A percentile compares a stretch with the other conserved stretches of the same genome.
phyloP scores from a whole-genome alignment of 2,113 vertebrate genomes.

The Onychorhynchus coronatus region DNA sequence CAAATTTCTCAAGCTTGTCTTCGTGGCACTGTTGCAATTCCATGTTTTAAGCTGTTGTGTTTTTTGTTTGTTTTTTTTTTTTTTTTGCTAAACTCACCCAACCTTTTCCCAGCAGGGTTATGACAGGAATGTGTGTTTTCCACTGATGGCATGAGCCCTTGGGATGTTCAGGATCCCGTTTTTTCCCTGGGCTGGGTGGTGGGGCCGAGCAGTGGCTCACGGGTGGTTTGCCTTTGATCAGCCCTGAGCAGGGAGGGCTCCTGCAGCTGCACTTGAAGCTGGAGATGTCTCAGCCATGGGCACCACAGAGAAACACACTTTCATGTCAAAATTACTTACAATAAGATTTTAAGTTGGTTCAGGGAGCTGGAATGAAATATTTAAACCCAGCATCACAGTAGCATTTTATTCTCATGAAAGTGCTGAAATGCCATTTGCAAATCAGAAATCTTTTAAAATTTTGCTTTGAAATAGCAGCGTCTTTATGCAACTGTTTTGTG shows the following conservation, averaged over 20 bases:
- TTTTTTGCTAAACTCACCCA: background rate
- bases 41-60: background rate
- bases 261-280: slow-evolving; percentile 7
- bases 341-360: slow-evolving; percentile 54
- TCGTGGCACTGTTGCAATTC: background rate
- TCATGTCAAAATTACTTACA: slow-evolving; percentile 3
- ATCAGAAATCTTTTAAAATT: background rate
- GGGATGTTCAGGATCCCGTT: background rate
- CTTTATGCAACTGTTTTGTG: background rate
- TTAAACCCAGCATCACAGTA: slow-evolving; percentile 20
- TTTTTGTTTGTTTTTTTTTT: background rate
- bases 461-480: background rate
- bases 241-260: background rate
- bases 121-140: background rate
- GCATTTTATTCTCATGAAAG: slow-evolving; percentile 45
- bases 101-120: background rate
- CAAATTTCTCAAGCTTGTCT: background rate
- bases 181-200: background rate
- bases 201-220: background rate
- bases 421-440: slow-evolving; percentile 37
- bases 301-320: background rate
- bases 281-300: background rate
- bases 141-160: background rate
- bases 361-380: slow-evolving; percentile 55
- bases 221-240: slow-evolving; percentile 43